Evolutionary conservation across 1,140 invertebrate genomes (phyloP), one percentile per base, ranked within the genome.

Genomic region (Harpegnathos saltator): DNA sequence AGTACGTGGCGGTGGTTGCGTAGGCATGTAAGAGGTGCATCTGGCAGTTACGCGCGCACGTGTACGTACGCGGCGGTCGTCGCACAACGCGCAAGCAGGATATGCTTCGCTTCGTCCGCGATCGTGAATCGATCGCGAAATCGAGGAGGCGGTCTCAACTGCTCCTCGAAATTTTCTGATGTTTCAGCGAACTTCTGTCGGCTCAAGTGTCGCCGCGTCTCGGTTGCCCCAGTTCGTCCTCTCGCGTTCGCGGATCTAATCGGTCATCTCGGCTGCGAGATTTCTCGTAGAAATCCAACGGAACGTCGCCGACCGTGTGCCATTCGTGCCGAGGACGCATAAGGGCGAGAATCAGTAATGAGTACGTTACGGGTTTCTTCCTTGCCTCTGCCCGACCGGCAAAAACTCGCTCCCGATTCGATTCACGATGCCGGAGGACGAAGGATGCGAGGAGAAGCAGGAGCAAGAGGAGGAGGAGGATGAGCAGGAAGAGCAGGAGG

Each of bases 391-490:
- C 33, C 29, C 22, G 29, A 19, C 69, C n/a, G 61, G 52, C 83
- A 89, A 89, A 89, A 89, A 89, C 86, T 88, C 78, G 87, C 87
- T 89, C 86, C 80, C 56, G 86, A 89, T 89, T 88, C 86, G 83
- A 85, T 88, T 50, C 87, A 85, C 83, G 87, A 78, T 29, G 77
- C 71, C 63, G 66, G 22, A 59, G 78, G 84, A 77, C 38, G 69
- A 66, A 59, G 38, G 69, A 80, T 58, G n/a, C 50, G 38, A 48
- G 54, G 29, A 33, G 54, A 26, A 12, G 24, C n/a, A 65, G 62
- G 19, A 58, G 44, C 19, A 58, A 68, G 84, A 77, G 19, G 69
- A 59, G 52, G 38, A 62, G 69, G 50, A 15, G 24, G 38, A 33
- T 72, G 77, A 66, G 17, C 26, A 33, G 54, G 48, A 33, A 48